phyloP scores from a whole-genome alignment of 2,888 invertebrate genomes.

The Apamea sordens region DNA sequence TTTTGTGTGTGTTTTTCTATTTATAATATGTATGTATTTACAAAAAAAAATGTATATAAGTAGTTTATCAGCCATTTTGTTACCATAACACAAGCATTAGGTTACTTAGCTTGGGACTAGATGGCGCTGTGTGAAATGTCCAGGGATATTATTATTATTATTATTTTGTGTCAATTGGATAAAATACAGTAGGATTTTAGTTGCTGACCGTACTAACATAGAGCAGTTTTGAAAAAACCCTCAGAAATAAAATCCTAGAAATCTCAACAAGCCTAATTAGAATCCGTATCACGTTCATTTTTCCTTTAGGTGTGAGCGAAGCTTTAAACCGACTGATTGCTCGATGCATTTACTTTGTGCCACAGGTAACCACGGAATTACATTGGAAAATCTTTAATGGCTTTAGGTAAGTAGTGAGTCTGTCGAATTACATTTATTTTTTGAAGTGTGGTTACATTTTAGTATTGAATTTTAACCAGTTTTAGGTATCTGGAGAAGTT shows the following conservation, averaged over 20 bases:
- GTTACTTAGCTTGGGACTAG: too few species aligned
- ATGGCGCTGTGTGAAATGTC: too few species aligned
- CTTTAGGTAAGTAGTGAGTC: conserved; percentile 8
- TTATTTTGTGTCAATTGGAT: neutral
- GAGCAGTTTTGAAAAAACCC: neutral
- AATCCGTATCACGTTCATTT: conserved; percentile 25
- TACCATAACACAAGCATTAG: too few species aligned
- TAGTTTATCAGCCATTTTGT: too few species aligned
- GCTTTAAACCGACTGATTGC: conserved; percentile 17
- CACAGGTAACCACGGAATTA: conserved; percentile 11
- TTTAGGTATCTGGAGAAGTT: neutral
- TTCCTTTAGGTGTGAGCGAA: conserved; percentile 4
- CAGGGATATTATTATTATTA: too few species aligned
- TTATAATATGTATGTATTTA: too few species aligned
- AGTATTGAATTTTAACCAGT: neutral
- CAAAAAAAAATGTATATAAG: too few species aligned
- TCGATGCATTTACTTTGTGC: conserved; percentile 24
- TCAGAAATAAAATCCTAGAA: neutral
- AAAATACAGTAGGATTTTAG: neutral
- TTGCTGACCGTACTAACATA: neutral
- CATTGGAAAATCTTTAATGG: conserved; percentile 16
- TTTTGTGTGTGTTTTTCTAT: too few species aligned
- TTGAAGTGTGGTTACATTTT: neutral
- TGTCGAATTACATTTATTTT: conserved; percentile 2
- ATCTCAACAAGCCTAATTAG: neutral